These are phyloP conservation scores for Stercorarius parasiticus DNA, from an alignment of 2,113 vertebrate genomes.

Conservation along the genomic window DNA sequence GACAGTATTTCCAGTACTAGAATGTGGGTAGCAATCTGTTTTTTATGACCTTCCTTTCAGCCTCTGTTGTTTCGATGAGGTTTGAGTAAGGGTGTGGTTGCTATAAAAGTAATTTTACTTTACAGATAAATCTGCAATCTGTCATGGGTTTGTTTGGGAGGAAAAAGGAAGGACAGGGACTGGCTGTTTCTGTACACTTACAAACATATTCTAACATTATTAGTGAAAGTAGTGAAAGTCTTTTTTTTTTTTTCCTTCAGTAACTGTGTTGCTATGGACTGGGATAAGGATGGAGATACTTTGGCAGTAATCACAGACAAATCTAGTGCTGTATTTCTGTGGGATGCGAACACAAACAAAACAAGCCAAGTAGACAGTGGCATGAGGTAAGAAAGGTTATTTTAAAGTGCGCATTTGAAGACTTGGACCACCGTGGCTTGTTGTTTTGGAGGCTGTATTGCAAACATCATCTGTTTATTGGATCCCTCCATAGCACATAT, in stretches of 20 bases:
- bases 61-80: neutral
- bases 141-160: neutral
- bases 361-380: slow-evolving; percentile 90
- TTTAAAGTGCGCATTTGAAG: neutral
- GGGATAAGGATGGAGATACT: slow-evolving; percentile 96
- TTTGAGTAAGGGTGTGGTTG: neutral
- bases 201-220: neutral
- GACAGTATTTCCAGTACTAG: neutral
- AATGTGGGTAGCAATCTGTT: neutral
- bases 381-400: slow-evolving; percentile 81
- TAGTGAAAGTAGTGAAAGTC: neutral
- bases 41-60: neutral
- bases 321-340: slow-evolving; percentile 87
- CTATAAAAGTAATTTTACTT: neutral
- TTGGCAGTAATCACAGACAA: slow-evolving; percentile 93
- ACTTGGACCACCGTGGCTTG: neutral
- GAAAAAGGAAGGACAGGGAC: neutral
- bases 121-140: neutral
- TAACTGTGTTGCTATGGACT: slow-evolving; percentile 89
- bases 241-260: slow-evolving; percentile 59
- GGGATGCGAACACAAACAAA: slow-evolving; percentile 94
- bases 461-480: neutral
- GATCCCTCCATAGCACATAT: neutral
- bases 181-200: neutral
- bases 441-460: neutral